These are phyloP conservation scores for Rhyacophila brunnea DNA, from an alignment of 1,140 invertebrate species.

Conservation along the genomic window DNA sequence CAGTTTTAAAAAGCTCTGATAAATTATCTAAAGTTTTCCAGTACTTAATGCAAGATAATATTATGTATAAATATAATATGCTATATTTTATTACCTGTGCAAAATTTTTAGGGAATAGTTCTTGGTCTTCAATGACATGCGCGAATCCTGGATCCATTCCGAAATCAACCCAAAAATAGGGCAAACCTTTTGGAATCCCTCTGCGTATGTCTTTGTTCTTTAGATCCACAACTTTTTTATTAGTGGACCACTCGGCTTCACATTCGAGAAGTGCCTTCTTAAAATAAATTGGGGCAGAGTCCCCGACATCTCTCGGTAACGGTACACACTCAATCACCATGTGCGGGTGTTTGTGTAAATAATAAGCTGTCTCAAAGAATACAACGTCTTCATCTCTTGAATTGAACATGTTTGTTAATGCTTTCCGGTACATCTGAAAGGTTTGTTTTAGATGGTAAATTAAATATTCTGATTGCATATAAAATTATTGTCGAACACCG, in stretches of 20 bases:
- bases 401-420: conserved; percentile 76
- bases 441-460: too few species aligned
- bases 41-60: too few species aligned
- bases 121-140: conserved; percentile 94
- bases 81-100: conserved; percentile 70
- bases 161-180: conserved; percentile 94
- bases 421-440: conserved; percentile 69
- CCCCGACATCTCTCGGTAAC: conserved; percentile 75
- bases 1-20: conserved; percentile 12
- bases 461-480: too few species aligned
- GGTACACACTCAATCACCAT: conserved; percentile 89
- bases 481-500: too few species aligned
- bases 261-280: conserved; percentile 96
- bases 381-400: conserved; percentile 75
- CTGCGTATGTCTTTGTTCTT: conserved; percentile 71
- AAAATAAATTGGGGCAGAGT: conserved; percentile 92
- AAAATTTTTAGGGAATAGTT: conserved; percentile 85
- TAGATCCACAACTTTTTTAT: conserved; percentile 92
- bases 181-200: conserved; percentile 88
- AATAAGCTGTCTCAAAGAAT: conserved; percentile 86
- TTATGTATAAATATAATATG: too few species aligned
- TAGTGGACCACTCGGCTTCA: conserved; percentile 91
- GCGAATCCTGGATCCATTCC: conserved; percentile 87
- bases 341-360: conserved; percentile 76
- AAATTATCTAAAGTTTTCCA: too few species aligned